Base-by-base conservation (phyloP, 2,113 vertebrate species). In the Megaceryle torquata region DNA sequence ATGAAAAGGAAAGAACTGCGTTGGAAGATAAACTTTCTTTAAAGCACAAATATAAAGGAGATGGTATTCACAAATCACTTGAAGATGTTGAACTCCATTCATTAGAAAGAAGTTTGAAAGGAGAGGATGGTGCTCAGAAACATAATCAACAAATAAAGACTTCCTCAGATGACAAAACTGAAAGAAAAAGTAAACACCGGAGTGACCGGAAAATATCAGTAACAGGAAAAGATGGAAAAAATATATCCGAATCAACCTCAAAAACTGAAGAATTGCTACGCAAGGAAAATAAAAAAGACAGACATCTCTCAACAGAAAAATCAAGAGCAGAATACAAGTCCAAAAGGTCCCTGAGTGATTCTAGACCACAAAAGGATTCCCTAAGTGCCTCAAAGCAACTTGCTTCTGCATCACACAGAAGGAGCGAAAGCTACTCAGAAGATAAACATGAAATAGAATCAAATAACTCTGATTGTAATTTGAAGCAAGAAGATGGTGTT, bases 121-220 rank as follows among this genome's bases (percentile, higher is more conserved):
- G 70, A 41, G 98, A 98, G 4, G 98, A 98, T 65, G 95, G 48
- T 67, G 80, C 76, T 82, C 98, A 98, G 79, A 99, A 98, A 68
- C 98, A 98, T 15, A 95, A 91, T 69, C 97, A 98, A 39, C 97
- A 86, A 26, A 21, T 88, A 29, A 99, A 98, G 86, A 79, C 88
- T 53, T 95, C 97, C 2, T 97, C 96, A 51, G 99, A 99, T 71
- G 99, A 99, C 35, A 99, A 98, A 97, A 79, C 93, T 21, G 99
- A 99, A 93, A 98, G 98, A 80, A 99, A 98, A 95, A 97, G 92
- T n/a, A 99, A 99, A 91, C 97, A 98, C 43, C 98, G 98, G 97
- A 98, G 90, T 67, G 99, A 99, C 70, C 98, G 98, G 95, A 99
- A 98, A 95, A 61, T 96, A 48, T 97, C 97, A 0, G 86, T 96